phyloP scores from a whole-genome alignment of 2,888 invertebrate genomes.

The Meghimatium bilineatum region DNA sequence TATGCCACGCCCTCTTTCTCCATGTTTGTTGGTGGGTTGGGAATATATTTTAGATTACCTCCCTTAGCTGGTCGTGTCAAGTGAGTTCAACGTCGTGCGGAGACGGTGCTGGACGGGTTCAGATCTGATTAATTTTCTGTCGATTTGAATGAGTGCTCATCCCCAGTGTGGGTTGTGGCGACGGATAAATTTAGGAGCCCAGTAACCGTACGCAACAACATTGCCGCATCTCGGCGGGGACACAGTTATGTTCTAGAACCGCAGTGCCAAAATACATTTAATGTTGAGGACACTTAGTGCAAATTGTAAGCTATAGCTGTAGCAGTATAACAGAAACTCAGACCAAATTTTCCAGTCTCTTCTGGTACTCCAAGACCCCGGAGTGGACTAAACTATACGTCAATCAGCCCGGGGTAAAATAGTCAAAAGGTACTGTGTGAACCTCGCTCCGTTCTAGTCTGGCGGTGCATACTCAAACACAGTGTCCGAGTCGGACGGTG shows the following conservation, averaged over 20 bases:
- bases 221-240: background rate
- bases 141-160: background rate
- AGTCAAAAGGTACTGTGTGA: constrained; percentile 21
- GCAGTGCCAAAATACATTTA: constrained; percentile 11
- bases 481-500: constrained; percentile 33
- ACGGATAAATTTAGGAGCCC: background rate
- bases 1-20: background rate
- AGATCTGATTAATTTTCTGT: constrained; percentile 16
- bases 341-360: background rate
- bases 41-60: background rate
- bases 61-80: background rate
- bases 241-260: background rate
- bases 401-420: constrained; percentile 22
- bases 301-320: background rate
- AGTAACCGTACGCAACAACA: background rate
- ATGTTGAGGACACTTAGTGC: constrained; percentile 16
- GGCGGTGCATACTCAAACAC: constrained; percentile 16
- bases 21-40: background rate
- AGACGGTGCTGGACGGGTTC: background rate
- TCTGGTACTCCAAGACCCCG: constrained; percentile 17
- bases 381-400: constrained; percentile 1
- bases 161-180: background rate
- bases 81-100: constrained; percentile 5
- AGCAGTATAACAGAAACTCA: background rate
- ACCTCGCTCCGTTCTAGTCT: constrained; percentile 5